Evolutionary conservation across 2,888 invertebrate species (phyloP).

Genomic region (Polymixis flavicincta): DNA sequence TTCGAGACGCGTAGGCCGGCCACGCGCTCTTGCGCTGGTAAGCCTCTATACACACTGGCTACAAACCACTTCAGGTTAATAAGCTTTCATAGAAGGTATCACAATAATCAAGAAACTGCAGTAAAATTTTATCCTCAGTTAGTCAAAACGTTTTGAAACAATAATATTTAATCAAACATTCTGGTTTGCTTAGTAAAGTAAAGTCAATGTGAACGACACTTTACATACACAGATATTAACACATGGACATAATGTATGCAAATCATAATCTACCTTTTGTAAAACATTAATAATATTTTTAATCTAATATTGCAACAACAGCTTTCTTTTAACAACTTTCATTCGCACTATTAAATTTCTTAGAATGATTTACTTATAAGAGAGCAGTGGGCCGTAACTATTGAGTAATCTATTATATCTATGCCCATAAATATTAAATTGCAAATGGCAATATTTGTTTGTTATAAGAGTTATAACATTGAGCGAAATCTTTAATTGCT

Average conservation of each 20-base stretch:
- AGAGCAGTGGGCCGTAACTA: conserved; percentile 65
- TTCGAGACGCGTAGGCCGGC: conserved; percentile 69
- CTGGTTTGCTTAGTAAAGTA: not conserved
- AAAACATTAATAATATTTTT: conserved; percentile 71
- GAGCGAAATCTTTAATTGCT: conserved; percentile 69
- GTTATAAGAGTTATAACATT: conserved; percentile 61
- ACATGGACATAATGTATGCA: conserved; percentile 72
- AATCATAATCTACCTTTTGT: conserved; percentile 75
- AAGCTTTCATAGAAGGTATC: not conserved
- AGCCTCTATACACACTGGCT: conserved; percentile 55
- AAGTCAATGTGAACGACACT: conserved; percentile 34
- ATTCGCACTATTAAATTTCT: conserved; percentile 72
- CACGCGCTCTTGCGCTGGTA: conserved; percentile 62
- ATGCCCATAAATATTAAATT: conserved; percentile 66
- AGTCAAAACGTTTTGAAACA: not conserved
- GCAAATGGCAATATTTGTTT: conserved; percentile 67
- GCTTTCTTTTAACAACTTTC: conserved; percentile 77
- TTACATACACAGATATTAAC: conserved; percentile 52
- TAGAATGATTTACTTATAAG: conserved; percentile 68
- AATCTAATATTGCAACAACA: conserved; percentile 70
- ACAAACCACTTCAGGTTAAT: not conserved
- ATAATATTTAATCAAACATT: not conserved
- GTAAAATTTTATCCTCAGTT: not conserved
- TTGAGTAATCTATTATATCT: conserved; percentile 68
- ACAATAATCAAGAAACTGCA: not conserved